A percentile compares a stretch with the other conserved stretches of the same genome.
These are phyloP conservation scores for Cynopterus brachyotis DNA, from an alignment of 2,113 vertebrate genomes.

Conservation along the genomic window DNA sequence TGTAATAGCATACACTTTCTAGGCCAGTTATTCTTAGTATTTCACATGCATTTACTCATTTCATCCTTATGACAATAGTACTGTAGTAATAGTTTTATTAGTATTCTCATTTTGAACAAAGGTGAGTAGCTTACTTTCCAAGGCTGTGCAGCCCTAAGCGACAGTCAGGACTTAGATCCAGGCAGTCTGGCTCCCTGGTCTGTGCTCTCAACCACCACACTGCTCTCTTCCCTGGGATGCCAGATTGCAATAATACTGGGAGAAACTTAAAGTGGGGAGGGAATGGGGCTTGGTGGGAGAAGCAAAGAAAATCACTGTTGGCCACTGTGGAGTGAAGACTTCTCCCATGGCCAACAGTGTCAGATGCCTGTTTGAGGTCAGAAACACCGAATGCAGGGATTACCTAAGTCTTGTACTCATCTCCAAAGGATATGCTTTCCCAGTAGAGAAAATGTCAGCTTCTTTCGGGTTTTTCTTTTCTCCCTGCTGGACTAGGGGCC, in stretches of 20 bases:
- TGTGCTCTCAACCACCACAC: not conserved
- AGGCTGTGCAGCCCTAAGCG: not conserved
- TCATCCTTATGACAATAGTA: not conserved
- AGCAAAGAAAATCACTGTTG: not conserved
- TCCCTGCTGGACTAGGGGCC: not conserved
- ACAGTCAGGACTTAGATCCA: not conserved
- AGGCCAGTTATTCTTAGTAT: not conserved
- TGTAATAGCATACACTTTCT: not conserved
- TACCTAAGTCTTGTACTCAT: not conserved
- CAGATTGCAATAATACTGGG: not conserved
- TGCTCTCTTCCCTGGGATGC: not conserved
- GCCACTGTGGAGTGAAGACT: not conserved
- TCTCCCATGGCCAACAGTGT: not conserved
- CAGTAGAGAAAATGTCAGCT: not conserved
- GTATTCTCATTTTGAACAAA: not conserved
- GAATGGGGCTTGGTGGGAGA: accelerated
- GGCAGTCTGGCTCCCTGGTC: not conserved
- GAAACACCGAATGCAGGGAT: not conserved
- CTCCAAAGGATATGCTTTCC: not conserved
- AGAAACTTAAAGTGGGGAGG: not conserved
- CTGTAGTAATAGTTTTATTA: not conserved
- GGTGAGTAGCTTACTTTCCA: not conserved
- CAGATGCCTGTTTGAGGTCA: not conserved
- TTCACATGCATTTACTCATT: not conserved
- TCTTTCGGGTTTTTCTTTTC: not conserved